phyloP scores from a whole-genome alignment of 2,888 invertebrate species.

The Polymixis flavicincta region DNA sequence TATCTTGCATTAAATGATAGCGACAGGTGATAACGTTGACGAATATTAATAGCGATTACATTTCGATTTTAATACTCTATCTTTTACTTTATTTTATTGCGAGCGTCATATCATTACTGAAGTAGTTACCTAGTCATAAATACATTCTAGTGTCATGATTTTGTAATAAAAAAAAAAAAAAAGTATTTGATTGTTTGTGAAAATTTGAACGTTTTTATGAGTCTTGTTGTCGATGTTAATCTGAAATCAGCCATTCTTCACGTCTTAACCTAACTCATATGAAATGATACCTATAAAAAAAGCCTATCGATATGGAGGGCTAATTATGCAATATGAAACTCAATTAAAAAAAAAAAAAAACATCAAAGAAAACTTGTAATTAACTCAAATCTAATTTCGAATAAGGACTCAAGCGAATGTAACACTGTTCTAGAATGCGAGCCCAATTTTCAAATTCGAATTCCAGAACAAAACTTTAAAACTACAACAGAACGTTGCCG shows the following conservation, averaged over 20 bases:
- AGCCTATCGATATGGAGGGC: neutral
- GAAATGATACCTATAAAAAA: neutral
- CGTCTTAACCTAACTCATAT: neutral
- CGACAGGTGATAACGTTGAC: neutral
- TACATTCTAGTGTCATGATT: neutral
- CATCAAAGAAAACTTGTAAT: neutral
- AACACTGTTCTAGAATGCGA: constrained; percentile 15
- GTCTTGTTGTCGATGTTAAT: neutral
- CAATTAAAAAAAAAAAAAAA: neutral
- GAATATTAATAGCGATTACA: constrained; percentile 12
- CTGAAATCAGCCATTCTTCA: neutral
- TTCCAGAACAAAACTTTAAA: constrained; percentile 52
- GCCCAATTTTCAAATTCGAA: constrained; percentile 46
- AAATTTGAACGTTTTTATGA: neutral
- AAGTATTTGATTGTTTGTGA: neutral
- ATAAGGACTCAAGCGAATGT: neutral
- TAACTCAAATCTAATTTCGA: neutral
- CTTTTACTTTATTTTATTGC: neutral
- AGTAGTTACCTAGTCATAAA: neutral
- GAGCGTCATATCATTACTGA: neutral
- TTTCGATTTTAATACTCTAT: neutral
- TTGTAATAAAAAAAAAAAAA: neutral
- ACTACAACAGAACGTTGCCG: constrained; percentile 55
- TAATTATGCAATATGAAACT: neutral
- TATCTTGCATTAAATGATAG: constrained; percentile 4